These are phyloP conservation scores for Marcusenius ussheri DNA, from an alignment of 2,113 vertebrate genomes.

Conservation along the genomic window DNA sequence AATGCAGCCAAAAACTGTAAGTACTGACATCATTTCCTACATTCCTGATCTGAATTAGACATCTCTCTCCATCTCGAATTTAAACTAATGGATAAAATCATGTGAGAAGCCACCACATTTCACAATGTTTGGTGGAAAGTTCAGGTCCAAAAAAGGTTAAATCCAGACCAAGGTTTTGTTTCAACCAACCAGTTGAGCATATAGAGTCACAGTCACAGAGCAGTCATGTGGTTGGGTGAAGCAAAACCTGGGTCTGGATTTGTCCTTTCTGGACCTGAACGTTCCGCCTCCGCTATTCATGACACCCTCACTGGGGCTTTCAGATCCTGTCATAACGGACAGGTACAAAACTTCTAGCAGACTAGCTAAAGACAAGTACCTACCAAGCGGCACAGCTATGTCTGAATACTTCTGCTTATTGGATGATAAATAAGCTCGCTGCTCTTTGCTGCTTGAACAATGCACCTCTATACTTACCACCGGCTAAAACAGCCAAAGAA, in stretches of 20 bases:
- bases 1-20: constrained; percentile 26
- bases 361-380: not conserved
- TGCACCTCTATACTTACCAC: not conserved
- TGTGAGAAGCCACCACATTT: not conserved
- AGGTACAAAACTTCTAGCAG: not conserved
- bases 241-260: not conserved
- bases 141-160: not conserved
- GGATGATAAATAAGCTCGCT: not conserved
- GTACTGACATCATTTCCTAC: constrained; percentile 4
- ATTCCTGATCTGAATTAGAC: not conserved
- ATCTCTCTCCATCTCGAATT: not conserved
- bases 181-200: not conserved
- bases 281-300: not conserved
- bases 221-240: not conserved
- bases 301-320: not conserved
- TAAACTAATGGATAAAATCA: not conserved
- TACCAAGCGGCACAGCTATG: not conserved
- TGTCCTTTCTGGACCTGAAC: not conserved
- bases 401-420: not conserved
- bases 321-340: not conserved
- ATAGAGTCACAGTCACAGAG: not conserved
- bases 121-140: not conserved
- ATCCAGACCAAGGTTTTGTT: not conserved
- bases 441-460: not conserved
- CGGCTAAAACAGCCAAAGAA: not conserved